Evolutionary conservation across 1,140 invertebrate species (phyloP), one percentile per base, ranked within the genome.

Genomic region (Saccostrea cuccullata): DNA sequence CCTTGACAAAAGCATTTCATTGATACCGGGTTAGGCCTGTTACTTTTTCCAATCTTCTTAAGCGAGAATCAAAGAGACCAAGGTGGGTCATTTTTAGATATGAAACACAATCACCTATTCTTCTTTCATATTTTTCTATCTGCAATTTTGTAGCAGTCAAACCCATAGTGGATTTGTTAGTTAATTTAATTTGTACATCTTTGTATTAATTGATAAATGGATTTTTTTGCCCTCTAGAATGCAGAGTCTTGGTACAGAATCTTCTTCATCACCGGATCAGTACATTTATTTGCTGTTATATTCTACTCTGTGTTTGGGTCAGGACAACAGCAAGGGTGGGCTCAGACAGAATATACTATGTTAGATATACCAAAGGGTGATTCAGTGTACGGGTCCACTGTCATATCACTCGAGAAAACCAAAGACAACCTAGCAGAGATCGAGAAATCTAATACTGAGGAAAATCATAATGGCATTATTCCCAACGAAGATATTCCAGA

Each of bases 231-330:
- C 3, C 30, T 77, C 11, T 40, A 85, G 87, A 77, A 70, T 30
- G 23, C 60, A 84, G 3, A 84, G 9, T 70, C 73, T 3, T 88
- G 87, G 87, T 83, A 88, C 13, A 84, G 60, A 17, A 85, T 88
- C 64, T 88, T 88, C 83, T 85, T 84, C 60, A 88, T 85, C 23
- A 83, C 82, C 11, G 60, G 82, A 60, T 30, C 15, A 17, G 9
- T 88, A 17, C 60, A 88, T 30, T 30, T 85, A 58, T 56, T 55
- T 23, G 82, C 82, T 15, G 87, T 85, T 0, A 56, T 85, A 6
- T 85, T 85, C n/a, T 88, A 88, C 47, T 64, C 40, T 26, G 60
- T 85, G 26, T 88, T 88, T 88, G 87, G 82, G 36, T 70, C 47
- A 0, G 87, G 87, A 55, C 47, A 84, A 73, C 58, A 56, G 47